A percentile compares a stretch with the other conserved stretches of the same genome.
Evolutionary conservation across 2,797 vertebrate species (phyloP).

Genomic region (Acanthiza pusilla): DNA sequence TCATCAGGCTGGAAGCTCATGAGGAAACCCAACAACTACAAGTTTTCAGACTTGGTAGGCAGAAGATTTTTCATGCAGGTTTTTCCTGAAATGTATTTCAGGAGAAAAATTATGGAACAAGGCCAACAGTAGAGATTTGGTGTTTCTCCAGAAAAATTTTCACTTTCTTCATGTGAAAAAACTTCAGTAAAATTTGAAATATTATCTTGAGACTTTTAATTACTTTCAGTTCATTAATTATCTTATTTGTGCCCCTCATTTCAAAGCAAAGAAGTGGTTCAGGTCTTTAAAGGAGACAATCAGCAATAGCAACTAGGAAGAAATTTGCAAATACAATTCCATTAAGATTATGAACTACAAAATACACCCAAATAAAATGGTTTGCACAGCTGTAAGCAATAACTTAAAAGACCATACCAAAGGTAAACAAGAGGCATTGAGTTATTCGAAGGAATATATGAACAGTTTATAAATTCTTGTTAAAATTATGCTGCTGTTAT

Average conservation of each 20-base stretch:
- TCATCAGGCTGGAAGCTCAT: background rate
- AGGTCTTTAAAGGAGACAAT: background rate
- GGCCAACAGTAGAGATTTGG: background rate
- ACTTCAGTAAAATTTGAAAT: background rate
- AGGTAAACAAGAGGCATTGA: background rate
- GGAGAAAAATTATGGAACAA: background rate
- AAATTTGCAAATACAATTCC: background rate
- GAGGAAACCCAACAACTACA: background rate
- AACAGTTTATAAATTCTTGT: background rate
- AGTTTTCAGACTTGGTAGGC: background rate
- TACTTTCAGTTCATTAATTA: background rate
- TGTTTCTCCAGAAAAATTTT: background rate
- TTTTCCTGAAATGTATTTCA: background rate
- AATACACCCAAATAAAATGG: background rate
- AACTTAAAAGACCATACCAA: background rate
- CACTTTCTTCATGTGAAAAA: background rate
- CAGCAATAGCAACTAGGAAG: background rate
- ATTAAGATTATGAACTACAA: background rate
- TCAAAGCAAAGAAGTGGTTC: background rate
- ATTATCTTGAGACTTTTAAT: background rate
- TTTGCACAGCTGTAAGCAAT: background rate
- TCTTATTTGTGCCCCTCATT: background rate
- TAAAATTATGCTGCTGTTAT: background rate
- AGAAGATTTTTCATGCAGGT: background rate
- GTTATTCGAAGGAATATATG: background rate